Conservation (phyloP, 2,113 vertebrate genomes). For the Collichthys lucidus region DNA sequence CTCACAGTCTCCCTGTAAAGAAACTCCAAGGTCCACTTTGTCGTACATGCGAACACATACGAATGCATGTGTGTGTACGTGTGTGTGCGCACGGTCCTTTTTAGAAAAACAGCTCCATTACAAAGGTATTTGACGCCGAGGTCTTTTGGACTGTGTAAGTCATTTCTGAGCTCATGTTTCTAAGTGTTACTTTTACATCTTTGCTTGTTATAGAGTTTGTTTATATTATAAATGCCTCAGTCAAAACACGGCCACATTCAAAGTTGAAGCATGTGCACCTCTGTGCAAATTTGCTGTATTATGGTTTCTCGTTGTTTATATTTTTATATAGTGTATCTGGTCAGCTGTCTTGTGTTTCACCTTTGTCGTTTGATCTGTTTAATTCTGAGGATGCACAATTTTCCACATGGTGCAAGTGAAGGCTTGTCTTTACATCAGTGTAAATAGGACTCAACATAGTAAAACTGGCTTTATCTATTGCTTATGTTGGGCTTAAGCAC, state of each 20-base stretch:
- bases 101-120: slow-evolving; percentile 56
- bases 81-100: slow-evolving; percentile 15
- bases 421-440: slow-evolving; percentile 45
- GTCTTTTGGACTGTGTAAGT: slow-evolving; percentile 31
- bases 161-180: slow-evolving; percentile 39
- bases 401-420: slow-evolving; percentile 40
- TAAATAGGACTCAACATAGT: slow-evolving; percentile 49
- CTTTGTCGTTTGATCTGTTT: slow-evolving; percentile 37
- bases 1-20: slow-evolving; percentile 52
- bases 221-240: slow-evolving; percentile 52
- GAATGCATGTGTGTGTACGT: slow-evolving; percentile 8
- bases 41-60: slow-evolving; percentile 3
- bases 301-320: slow-evolving; percentile 31
- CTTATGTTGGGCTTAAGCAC: slow-evolving; percentile 70
- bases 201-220: slow-evolving; percentile 52
- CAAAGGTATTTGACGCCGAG: slow-evolving; percentile 54
- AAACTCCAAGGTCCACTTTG: slow-evolving; percentile 53
- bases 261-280: slow-evolving; percentile 41
- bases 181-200: slow-evolving; percentile 48
- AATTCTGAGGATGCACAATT: slow-evolving; percentile 42
- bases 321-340: slow-evolving; percentile 18
- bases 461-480: slow-evolving; percentile 56
- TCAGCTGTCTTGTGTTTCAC: slow-evolving; percentile 45
- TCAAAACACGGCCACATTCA: slow-evolving; percentile 24
- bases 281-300: slow-evolving; percentile 24